phyloP scores from a whole-genome alignment of 2,797 vertebrate genomes.

The Heteromormyrus szaboi region DNA sequence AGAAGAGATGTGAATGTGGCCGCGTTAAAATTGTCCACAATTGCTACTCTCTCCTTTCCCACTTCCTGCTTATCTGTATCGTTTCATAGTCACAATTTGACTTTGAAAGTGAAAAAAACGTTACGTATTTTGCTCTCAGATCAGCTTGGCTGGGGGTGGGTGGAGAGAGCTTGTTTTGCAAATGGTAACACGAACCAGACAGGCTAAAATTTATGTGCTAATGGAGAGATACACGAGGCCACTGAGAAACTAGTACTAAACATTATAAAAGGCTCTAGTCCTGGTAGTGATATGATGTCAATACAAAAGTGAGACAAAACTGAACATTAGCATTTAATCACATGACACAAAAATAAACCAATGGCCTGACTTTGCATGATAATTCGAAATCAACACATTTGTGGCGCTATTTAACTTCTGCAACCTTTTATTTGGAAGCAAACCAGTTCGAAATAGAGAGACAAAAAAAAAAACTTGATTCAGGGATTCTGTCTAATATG shows the following conservation, averaged over 20 bases:
- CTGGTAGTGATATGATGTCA: neutral
- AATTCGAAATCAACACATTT: neutral
- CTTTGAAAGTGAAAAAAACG: neutral
- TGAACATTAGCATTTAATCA: neutral
- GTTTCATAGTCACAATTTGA: neutral
- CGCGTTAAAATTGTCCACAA: neutral
- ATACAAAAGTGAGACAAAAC: neutral
- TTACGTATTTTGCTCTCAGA: neutral
- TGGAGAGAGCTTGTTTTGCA: neutral
- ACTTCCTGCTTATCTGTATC: neutral
- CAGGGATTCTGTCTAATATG: conserved; percentile 7
- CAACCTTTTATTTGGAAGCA: neutral
- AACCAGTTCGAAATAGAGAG: neutral
- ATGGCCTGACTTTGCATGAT: neutral
- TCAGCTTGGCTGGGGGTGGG: neutral
- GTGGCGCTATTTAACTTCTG: neutral
- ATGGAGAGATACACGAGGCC: neutral
- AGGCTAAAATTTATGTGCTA: neutral
- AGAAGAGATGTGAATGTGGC: neutral
- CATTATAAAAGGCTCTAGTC: neutral
- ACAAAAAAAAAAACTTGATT: neutral
- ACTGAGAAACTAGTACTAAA: neutral
- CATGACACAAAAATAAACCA: neutral
- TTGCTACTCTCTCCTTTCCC: neutral
- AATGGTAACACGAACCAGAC: neutral